Evolutionary conservation across 2,113 vertebrate species (phyloP).

Genomic region (Amphilophus citrinellus): DNA sequence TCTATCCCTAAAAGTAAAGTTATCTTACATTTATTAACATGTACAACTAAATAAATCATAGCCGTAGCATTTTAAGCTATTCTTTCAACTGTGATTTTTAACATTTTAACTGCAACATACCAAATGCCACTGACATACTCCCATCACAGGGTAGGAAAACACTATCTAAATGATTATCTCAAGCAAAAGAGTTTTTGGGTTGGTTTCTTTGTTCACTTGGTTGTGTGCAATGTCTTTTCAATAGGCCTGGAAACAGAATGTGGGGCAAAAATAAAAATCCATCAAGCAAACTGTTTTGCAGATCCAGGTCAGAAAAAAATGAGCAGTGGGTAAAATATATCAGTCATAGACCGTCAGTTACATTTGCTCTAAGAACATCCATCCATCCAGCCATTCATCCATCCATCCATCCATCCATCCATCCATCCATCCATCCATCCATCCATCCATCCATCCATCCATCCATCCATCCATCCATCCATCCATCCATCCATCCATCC

Average conservation of each 20-base stretch:
- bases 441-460: not conserved
- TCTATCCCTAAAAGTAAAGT: not conserved
- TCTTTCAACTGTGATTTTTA: not conserved
- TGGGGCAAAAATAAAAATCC: conserved; percentile 50
- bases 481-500: not conserved
- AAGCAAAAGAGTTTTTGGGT: not conserved
- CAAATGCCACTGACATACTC: not conserved
- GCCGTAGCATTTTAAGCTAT: not conserved
- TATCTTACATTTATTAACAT: not conserved
- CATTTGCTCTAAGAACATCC: not conserved
- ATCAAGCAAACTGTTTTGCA: conserved; percentile 42
- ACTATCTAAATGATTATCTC: not conserved
- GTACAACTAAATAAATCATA: not conserved
- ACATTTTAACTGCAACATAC: not conserved
- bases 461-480: not conserved
- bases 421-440: not conserved
- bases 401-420: not conserved
- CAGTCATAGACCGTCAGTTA: not conserved
- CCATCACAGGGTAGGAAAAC: not conserved
- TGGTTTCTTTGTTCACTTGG: not conserved
- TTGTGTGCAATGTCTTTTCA: not conserved
- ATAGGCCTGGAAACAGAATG: conserved; percentile 31
- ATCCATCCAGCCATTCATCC: not conserved
- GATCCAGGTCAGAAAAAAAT: conserved; percentile 57
- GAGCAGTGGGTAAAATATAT: not conserved